phyloP scores from a whole-genome alignment of 2,797 vertebrate species.

The Calcarius lapponicus region DNA sequence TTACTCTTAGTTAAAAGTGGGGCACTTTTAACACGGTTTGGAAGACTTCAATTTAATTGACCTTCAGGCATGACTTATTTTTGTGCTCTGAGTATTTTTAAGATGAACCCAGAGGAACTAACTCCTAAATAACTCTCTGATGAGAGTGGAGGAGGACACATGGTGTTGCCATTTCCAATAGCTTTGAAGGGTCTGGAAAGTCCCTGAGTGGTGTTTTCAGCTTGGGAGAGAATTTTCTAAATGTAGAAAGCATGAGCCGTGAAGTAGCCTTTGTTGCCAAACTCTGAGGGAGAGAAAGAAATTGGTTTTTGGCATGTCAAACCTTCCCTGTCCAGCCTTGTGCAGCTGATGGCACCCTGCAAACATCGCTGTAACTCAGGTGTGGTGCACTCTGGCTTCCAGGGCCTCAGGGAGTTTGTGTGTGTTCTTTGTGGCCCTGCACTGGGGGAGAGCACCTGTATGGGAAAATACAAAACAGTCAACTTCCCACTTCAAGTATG shows the following conservation, averaged over 20 bases:
- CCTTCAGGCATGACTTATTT: constrained; percentile 53
- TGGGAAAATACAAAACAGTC: not conserved
- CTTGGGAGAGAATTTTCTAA: constrained; percentile 37
- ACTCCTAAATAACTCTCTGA: constrained; percentile 54
- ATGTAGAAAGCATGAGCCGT: not conserved
- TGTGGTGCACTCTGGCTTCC: not conserved
- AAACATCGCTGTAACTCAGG: not conserved
- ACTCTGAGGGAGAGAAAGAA: not conserved
- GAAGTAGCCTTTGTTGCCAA: not conserved
- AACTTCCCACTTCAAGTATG: not conserved
- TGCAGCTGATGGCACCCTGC: not conserved
- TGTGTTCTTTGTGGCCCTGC: not conserved
- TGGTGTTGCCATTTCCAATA: constrained; percentile 11
- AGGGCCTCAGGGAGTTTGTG: not conserved
- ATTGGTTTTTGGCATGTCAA: not conserved
- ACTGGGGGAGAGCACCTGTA: not conserved
- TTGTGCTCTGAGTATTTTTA: constrained; percentile 50
- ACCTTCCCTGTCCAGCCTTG: fast-evolving
- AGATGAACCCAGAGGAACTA: constrained; percentile 52
- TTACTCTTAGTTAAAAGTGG: not conserved
- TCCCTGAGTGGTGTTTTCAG: not conserved
- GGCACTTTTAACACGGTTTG: not conserved
- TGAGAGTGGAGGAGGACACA: constrained; percentile 35
- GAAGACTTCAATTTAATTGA: constrained; percentile 40
- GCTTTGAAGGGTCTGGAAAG: constrained; percentile 20